Conservation (phyloP, 2,888 invertebrate genomes). For the Mycalesis mineus region DNA sequence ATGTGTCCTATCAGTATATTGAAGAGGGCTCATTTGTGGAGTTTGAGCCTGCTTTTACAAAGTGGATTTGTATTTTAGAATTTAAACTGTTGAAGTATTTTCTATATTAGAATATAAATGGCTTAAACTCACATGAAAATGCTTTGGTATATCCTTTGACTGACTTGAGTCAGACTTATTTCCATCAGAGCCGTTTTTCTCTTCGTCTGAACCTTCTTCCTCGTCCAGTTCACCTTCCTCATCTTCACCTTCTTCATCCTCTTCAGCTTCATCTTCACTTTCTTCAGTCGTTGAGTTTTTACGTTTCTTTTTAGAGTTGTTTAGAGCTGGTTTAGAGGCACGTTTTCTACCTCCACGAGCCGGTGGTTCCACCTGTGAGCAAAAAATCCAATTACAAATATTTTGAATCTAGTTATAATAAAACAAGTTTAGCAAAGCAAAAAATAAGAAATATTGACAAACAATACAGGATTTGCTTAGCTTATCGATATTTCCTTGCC, state of each 20-base stretch:
- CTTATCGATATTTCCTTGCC: no score
- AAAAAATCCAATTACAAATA: background rate
- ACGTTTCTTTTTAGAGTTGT: constrained; percentile 70
- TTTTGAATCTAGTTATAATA: no score
- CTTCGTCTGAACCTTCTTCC: constrained; percentile 74
- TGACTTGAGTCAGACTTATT: constrained; percentile 76
- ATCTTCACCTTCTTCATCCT: constrained; percentile 64
- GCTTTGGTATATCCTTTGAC: constrained; percentile 76
- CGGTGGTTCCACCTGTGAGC: constrained; percentile 55
- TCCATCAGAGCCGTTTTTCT: constrained; percentile 74
- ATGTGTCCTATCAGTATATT: no score
- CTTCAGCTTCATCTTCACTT: constrained; percentile 64
- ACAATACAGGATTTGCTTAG: no score
- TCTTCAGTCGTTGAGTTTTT: constrained; percentile 70
- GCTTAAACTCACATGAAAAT: constrained; percentile 72
- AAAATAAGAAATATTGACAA: no score
- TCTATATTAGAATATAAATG: no score
- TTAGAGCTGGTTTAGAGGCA: constrained; percentile 50
- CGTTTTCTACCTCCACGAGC: constrained; percentile 61
- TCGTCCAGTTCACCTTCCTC: constrained; percentile 70
- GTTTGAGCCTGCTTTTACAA: no score
- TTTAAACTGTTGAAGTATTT: no score
- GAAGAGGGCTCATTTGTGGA: no score
- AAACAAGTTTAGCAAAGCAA: no score
- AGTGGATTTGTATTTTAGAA: no score